These are phyloP conservation scores for Aix galericulata DNA, from an alignment of 2,113 vertebrate genomes.

Conservation along the genomic window DNA sequence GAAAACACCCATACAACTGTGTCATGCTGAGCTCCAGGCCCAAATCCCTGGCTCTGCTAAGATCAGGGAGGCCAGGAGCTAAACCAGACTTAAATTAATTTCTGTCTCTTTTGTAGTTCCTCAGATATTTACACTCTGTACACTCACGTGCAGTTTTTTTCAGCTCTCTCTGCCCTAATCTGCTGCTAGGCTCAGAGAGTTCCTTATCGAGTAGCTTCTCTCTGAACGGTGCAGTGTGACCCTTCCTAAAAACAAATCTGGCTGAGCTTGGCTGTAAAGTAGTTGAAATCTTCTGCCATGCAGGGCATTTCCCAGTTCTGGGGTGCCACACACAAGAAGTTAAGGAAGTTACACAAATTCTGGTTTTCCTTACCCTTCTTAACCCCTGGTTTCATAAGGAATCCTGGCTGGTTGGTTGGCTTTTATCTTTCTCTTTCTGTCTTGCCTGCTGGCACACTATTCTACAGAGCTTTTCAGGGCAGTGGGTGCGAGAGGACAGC, in stretches of 20 bases:
- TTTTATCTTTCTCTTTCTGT: not conserved
- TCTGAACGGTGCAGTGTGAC: fast-evolving
- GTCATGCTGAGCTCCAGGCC: not conserved
- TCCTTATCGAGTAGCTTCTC: not conserved
- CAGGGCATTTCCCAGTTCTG: not conserved
- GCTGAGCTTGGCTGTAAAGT: not conserved
- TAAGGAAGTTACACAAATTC: fast-evolving
- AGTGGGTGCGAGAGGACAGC: not conserved
- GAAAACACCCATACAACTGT: not conserved
- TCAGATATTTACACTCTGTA: not conserved
- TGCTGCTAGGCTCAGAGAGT: not conserved
- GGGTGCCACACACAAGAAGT: not conserved
- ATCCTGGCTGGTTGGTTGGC: not conserved
- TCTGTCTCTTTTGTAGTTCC: not conserved
- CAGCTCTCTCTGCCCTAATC: not conserved
- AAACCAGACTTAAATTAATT: not conserved
- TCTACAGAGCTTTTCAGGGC: not conserved
- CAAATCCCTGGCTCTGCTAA: not conserved
- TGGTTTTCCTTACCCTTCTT: not conserved
- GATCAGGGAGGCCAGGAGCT: not conserved
- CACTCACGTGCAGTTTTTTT: not conserved
- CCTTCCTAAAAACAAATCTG: not conserved
- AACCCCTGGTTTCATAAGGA: not conserved
- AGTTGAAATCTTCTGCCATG: not conserved
- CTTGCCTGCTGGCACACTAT: no score